Evolutionary conservation across 2,113 vertebrate genomes (phyloP), one percentile per base, ranked within the genome.

Genomic region (Zosterops pallidus): DNA sequence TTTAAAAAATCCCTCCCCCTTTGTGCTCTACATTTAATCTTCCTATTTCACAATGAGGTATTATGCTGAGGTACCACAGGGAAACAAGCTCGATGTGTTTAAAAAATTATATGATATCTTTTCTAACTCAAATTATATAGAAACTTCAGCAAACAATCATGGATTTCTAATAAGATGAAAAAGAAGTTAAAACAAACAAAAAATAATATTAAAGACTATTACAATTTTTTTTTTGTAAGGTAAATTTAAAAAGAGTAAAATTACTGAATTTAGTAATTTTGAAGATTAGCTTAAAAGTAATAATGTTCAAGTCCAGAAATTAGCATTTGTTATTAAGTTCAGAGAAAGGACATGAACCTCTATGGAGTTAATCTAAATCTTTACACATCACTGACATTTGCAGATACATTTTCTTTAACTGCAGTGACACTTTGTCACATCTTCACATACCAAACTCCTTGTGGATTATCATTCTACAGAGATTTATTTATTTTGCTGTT

Each of bases 401-500:
- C 18, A 72, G 47, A 86, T 46, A 18, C 2, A 52, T 78, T 92
- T 78, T 71, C 72, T 87, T 92, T 84, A 94, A 79, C 69, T 53
- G 56, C 33, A 71, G 26, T 78, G 69, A 82, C 69, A 65, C 41
- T 88, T 50, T 64, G 60, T 84, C 80, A 89, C 19, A 74, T 89
- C 86, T 90, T 83, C 47, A 55, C 42, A 59, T 28, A 53, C 11
- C 33, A 62, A 77, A 55, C 7, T 86, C 60, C 26, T 90, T 1
- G 0, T 41, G 19, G 39, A 55, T 83, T 89, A 85, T 47, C 33
- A 33, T 81, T 75, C 33, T 68, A 41, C 23, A 82, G 35, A 74
- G 39, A 42, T 55, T 57, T 86, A 79, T 93, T 95, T 76, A n/a
- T 77, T 86, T 92, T 88, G 17, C 12, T 29, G 5, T 33, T 92